Conservation (phyloP, 2,113 vertebrate genomes). For the Sprattus sprattus region DNA sequence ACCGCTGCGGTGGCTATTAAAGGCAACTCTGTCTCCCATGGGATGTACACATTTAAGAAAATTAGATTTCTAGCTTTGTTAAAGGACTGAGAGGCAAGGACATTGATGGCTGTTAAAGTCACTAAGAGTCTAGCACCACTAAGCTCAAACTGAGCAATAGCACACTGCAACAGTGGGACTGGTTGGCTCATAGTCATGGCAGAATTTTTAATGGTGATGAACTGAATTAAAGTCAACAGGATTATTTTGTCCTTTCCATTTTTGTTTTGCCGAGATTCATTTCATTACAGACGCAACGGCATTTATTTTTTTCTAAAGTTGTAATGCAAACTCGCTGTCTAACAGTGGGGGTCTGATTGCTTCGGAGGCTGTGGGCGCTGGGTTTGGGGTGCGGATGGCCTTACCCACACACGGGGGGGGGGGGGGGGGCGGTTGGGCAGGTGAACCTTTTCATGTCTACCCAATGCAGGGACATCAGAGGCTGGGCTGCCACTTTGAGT, state of each 20-base stretch:
- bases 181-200: neutral
- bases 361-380: neutral
- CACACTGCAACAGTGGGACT: neutral
- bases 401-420: conserved; percentile 33
- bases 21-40: conserved; percentile 47
- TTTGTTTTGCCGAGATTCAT: neutral
- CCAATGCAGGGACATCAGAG: conserved; percentile 89
- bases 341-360: neutral
- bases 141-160: neutral
- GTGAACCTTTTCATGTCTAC: conserved; percentile 88
- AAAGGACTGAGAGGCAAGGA: conserved; percentile 12
- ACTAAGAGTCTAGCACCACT: neutral
- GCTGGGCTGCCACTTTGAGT: conserved; percentile 89
- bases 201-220: neutral
- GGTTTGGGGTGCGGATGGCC: neutral
- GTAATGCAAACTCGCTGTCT: neutral
- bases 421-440: no score
- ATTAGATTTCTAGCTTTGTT: conserved; percentile 45
- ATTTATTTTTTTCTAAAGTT: neutral
- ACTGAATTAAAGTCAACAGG: neutral
- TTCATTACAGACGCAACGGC: neutral
- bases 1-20: conserved; percentile 50
- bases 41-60: conserved; percentile 55
- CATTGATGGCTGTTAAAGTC: conserved; percentile 35
- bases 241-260: neutral